Percentiles rank a stretch among this genome's conserved stretches.
Conservation (phyloP, 2,888 invertebrate species). For the Siphlonurus alternatus region DNA sequence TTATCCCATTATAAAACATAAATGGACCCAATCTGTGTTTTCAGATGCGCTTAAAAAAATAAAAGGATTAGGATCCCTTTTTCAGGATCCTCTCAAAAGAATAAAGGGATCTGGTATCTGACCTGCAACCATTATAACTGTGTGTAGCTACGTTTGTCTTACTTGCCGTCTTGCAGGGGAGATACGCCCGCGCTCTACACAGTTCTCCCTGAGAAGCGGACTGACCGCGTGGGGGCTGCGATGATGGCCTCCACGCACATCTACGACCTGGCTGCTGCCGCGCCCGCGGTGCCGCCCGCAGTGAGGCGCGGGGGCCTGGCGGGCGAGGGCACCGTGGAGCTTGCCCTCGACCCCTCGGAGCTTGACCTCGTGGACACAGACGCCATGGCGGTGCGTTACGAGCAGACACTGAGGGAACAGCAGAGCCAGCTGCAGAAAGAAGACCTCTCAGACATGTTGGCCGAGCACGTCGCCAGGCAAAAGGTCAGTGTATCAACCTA, state of each 20-base stretch:
- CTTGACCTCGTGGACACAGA: constrained; percentile 83
- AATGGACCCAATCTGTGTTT: no score
- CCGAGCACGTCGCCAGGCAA: constrained; percentile 93
- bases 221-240: constrained; percentile 62
- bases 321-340: constrained; percentile 62
- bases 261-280: constrained; percentile 74
- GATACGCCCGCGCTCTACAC: constrained; percentile 93
- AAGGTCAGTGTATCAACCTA: constrained; percentile 53
- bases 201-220: constrained; percentile 85
- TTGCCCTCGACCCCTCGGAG: constrained; percentile 94
- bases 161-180: constrained; percentile 39
- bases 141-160: no score
- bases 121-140: no score
- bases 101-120: no score
- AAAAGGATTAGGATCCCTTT: no score
- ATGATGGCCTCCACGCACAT: constrained; percentile 99
- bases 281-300: constrained; percentile 23
- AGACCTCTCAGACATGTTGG: constrained; percentile 96
- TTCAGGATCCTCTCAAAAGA: no score
- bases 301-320: constrained; percentile 24
- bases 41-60: no score
- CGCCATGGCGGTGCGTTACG: constrained; percentile 90
- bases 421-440: constrained; percentile 78
- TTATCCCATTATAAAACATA: no score
- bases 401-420: constrained; percentile 87